Evolutionary conservation across 2,797 vertebrate species (phyloP).

Genomic region (Sphenopsis melanotis): DNA sequence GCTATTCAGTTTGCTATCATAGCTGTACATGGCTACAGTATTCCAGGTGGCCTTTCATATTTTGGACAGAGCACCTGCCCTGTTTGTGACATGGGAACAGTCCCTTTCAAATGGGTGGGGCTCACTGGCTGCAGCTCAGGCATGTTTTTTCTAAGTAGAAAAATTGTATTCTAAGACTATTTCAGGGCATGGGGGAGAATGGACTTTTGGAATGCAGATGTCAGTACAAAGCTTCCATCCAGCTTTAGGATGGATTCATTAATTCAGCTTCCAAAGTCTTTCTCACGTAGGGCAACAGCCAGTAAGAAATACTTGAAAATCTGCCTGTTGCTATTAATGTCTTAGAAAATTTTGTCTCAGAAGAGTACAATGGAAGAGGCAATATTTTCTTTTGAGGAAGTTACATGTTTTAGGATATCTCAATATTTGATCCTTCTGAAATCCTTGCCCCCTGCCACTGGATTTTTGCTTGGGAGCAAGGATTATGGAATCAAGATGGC

Average conservation of each 20-base stretch:
- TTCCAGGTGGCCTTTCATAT: neutral
- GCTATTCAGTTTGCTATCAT: neutral
- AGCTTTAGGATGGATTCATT: neutral
- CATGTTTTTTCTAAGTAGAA: neutral
- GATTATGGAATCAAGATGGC: neutral
- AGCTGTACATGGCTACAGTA: neutral
- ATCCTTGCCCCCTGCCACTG: accelerated
- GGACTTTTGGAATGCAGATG: neutral
- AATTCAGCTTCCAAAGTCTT: neutral
- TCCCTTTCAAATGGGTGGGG: neutral
- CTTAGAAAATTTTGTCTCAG: neutral
- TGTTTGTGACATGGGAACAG: neutral
- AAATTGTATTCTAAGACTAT: neutral
- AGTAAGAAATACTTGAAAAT: neutral
- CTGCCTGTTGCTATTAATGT: neutral
- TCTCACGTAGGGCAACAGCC: neutral
- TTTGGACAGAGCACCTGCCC: neutral
- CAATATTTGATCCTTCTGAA: neutral
- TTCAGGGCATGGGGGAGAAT: neutral
- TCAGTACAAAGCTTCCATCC: neutral
- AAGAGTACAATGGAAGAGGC: neutral
- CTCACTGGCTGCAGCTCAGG: neutral
- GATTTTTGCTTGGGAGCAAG: neutral
- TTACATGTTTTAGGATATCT: neutral
- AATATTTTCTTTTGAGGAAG: neutral